Percentiles rank a stretch among this genome's conserved stretches.
These are phyloP conservation scores for Girardia tigrina DNA, from an alignment of 2,888 invertebrate genomes.

Conservation along the genomic window DNA sequence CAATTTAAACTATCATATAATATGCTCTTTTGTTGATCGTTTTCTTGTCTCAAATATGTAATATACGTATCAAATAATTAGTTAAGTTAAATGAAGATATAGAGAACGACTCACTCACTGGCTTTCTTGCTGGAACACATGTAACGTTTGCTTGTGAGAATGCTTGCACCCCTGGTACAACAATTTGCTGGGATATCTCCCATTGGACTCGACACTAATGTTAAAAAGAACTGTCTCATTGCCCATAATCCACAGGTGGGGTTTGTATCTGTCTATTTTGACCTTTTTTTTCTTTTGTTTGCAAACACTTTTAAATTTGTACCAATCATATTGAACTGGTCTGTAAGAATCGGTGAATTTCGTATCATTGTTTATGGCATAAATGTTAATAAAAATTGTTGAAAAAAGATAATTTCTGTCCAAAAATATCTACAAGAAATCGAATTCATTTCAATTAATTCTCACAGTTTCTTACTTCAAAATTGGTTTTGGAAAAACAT, in stretches of 20 bases:
- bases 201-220: neutral
- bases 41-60: no score
- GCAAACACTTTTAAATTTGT: neutral
- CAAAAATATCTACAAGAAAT: no score
- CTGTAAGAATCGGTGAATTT: neutral
- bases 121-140: conserved; percentile 16
- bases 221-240: conserved; percentile 19
- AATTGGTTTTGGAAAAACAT: neutral
- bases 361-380: neutral
- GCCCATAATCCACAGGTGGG: conserved; percentile 3
- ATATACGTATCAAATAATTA: no score
- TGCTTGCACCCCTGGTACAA: neutral
- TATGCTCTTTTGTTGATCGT: no score
- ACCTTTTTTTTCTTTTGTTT: neutral
- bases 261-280: neutral
- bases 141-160: neutral
- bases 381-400: neutral
- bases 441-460: no score
- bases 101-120: conserved; percentile 23
- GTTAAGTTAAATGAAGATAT: neutral
- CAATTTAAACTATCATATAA: no score
- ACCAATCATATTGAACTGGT: neutral
- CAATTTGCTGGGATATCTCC: neutral
- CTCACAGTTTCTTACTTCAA: neutral
- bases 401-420: neutral